These are phyloP conservation scores for Alaudala cheleensis DNA, from an alignment of 2,113 vertebrate genomes.

Conservation along the genomic window DNA sequence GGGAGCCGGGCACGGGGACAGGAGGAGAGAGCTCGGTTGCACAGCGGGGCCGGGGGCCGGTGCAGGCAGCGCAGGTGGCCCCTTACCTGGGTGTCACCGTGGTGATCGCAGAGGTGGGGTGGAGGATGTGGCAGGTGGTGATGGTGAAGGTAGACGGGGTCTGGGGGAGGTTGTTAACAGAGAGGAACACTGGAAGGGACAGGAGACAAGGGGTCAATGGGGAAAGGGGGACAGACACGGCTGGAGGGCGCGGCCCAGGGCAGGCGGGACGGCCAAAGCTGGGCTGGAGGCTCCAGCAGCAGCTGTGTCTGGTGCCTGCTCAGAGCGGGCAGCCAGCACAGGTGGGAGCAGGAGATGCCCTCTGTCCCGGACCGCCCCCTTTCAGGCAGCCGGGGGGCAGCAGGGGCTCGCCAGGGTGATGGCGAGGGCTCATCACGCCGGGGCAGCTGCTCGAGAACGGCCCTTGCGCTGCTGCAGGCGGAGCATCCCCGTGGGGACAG, in stretches of 20 bases:
- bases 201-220: constrained; percentile 54
- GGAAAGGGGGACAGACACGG: too few species aligned
- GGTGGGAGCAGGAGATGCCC: not conserved
- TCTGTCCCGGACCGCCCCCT: not conserved
- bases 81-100: constrained; percentile 81
- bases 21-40: not conserved
- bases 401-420: accelerated
- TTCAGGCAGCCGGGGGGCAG: accelerated
- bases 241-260: not conserved
- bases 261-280: not conserved
- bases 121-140: constrained; percentile 81
- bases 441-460: not conserved
- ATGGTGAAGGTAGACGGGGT: constrained; percentile 82
- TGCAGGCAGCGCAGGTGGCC: not conserved
- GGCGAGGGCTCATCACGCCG: accelerated
- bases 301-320: accelerated
- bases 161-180: constrained; percentile 78
- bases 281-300: not conserved
- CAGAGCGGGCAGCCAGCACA: not conserved
- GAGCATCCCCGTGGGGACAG: accelerated
- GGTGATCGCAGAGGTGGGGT: constrained; percentile 75
- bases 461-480: accelerated
- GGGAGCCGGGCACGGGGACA: accelerated
- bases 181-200: constrained; percentile 79
- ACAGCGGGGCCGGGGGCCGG: not conserved